phyloP scores from a whole-genome alignment of 2,113 vertebrate genomes.

The Jacana jacana region DNA sequence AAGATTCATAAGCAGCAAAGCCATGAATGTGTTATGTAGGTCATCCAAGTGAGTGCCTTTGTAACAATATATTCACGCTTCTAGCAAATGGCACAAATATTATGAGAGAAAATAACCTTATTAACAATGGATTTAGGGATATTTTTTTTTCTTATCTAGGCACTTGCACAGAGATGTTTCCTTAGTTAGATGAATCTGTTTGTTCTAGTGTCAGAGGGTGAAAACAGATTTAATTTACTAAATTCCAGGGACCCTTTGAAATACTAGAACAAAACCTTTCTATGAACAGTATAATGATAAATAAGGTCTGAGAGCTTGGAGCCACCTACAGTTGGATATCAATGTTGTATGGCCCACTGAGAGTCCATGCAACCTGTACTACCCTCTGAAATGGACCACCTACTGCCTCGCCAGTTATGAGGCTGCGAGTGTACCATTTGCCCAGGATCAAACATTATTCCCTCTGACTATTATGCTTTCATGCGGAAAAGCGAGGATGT shows the following conservation, averaged over 20 bases:
- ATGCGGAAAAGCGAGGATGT: background rate
- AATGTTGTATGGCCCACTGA: background rate
- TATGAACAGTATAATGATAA: background rate
- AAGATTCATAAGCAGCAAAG: background rate
- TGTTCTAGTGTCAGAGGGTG: background rate
- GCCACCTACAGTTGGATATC: background rate
- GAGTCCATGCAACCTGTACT: background rate
- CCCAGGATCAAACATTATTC: background rate
- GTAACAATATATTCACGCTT: background rate
- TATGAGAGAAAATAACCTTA: background rate
- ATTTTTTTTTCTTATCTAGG: background rate
- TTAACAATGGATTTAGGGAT: background rate
- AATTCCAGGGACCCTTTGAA: background rate
- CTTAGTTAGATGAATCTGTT: background rate
- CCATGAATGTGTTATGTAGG: background rate
- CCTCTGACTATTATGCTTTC: background rate
- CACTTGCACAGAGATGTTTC: background rate
- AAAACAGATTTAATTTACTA: background rate
- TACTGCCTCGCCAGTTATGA: background rate
- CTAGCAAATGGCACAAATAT: background rate
- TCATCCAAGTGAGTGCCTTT: background rate
- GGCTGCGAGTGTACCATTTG: background rate
- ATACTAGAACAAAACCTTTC: background rate
- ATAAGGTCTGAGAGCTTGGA: background rate
- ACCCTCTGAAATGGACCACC: background rate